Evolutionary conservation across 2,113 vertebrate species (phyloP).

Genomic region (Silurus glanis): DNA sequence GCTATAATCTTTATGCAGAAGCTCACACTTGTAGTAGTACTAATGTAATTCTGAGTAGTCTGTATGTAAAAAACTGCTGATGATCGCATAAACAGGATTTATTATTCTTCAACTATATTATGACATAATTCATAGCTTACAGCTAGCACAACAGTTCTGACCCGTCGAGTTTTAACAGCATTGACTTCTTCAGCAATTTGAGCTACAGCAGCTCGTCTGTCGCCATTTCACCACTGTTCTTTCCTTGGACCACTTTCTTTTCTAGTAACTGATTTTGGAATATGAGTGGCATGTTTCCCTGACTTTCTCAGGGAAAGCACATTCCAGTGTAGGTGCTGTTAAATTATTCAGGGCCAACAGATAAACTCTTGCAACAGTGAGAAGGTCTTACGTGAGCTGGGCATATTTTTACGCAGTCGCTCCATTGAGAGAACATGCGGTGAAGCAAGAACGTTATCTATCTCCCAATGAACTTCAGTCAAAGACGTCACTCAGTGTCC

Average conservation of each 20-base stretch:
- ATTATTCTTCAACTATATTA: no score
- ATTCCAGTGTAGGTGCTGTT: neutral
- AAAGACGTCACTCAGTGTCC: slow-evolving; percentile 50
- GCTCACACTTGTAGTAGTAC: neutral
- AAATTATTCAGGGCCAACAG: neutral
- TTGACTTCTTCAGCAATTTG: no score
- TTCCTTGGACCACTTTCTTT: neutral
- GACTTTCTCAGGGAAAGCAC: neutral
- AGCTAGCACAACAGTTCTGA: no score
- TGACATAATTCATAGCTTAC: no score
- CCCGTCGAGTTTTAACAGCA: no score
- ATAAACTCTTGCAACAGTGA: slow-evolving; percentile 15
- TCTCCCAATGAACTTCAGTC: slow-evolving; percentile 63
- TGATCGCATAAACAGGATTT: no score
- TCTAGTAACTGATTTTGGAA: neutral
- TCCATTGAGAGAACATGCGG: slow-evolving; percentile 9
- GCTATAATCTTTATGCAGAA: neutral
- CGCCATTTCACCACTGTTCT: no score
- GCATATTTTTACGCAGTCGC: slow-evolving; percentile 1
- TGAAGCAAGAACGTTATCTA: slow-evolving; percentile 64
- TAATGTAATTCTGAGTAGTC: neutral
- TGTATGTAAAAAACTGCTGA: no score
- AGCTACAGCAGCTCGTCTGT: no score
- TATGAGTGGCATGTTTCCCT: neutral
- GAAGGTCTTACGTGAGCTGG: slow-evolving; percentile 15